phyloP scores from a whole-genome alignment of 2,113 vertebrate genomes.

The Tringa solitaria region DNA sequence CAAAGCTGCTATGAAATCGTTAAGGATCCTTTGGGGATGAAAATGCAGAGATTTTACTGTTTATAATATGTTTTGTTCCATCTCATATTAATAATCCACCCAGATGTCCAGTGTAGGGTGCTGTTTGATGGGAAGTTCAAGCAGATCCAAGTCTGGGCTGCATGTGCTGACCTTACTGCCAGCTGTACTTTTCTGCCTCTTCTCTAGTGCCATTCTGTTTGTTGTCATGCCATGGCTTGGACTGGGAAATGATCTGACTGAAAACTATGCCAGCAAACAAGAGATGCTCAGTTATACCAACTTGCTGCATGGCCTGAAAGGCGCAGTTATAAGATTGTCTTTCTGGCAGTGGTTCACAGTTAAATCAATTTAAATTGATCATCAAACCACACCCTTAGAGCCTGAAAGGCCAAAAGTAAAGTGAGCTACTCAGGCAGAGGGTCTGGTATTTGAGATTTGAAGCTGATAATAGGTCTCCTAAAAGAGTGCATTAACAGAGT shows the following conservation, averaged over 20 bases:
- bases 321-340: background rate
- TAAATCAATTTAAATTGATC: constrained; percentile 37
- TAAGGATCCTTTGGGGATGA: background rate
- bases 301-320: background rate
- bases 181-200: background rate
- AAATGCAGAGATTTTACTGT: background rate
- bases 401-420: background rate
- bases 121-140: background rate
- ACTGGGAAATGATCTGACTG: background rate
- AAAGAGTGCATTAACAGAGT: background rate
- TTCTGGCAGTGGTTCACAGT: background rate
- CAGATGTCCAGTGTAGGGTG: constrained; percentile 2
- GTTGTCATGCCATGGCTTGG: background rate
- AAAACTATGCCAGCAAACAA: background rate
- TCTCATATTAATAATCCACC: background rate
- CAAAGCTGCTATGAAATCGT: background rate
- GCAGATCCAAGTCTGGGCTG: constrained; percentile 2
- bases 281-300: background rate
- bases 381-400: constrained; percentile 21
- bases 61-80: constrained; percentile 14
- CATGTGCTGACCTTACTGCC: background rate
- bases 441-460: background rate
- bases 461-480: background rate
- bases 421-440: background rate
- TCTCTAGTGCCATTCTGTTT: background rate